Percentiles rank a stretch among this genome's conserved stretches.
phyloP scores from a whole-genome alignment of 2,797 vertebrate species.

The Nyctalus aviator region DNA sequence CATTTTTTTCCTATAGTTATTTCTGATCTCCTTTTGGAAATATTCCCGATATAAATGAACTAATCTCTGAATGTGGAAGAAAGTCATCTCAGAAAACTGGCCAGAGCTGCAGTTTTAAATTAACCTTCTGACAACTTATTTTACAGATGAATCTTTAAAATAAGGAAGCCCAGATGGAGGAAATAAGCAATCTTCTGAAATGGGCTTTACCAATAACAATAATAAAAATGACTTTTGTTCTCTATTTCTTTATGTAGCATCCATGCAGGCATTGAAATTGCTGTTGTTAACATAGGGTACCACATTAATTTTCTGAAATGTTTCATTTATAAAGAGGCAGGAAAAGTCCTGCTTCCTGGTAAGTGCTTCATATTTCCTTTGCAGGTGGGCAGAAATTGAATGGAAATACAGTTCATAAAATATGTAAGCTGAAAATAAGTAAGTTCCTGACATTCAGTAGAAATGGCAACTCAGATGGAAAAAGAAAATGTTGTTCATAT shows the following conservation, averaged over 20 bases:
- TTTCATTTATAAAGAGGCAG: constrained; percentile 60
- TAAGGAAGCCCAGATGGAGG: constrained; percentile 26
- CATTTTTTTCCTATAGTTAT: background rate
- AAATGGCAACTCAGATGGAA: constrained; percentile 64
- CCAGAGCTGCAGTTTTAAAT: constrained; percentile 32
- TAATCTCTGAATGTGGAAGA: background rate
- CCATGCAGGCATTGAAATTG: constrained; percentile 35
- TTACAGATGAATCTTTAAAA: constrained; percentile 57
- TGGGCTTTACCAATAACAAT: constrained; percentile 55
- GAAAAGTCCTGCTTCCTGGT: constrained; percentile 34
- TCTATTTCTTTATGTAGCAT: constrained; percentile 30
- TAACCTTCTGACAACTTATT: constrained; percentile 54
- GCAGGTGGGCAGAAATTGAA: constrained; percentile 62
- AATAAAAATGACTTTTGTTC: constrained; percentile 27
- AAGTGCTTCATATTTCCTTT: constrained; percentile 60
- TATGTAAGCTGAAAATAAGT: constrained; percentile 70
- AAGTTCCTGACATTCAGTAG: constrained; percentile 67
- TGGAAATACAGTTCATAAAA: constrained; percentile 70
- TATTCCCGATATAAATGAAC: background rate
- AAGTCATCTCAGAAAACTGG: background rate
- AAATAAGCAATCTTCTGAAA: constrained; percentile 60
- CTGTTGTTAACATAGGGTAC: constrained; percentile 51
- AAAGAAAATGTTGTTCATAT: constrained; percentile 59
- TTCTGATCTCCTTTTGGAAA: constrained; percentile 8
- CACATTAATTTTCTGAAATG: constrained; percentile 75